Evolutionary conservation across 37 sponge, comb jelly and placozoan species (phyloP), one percentile per base, ranked within the genome.

Genomic region (Hormiphora californensis): DNA sequence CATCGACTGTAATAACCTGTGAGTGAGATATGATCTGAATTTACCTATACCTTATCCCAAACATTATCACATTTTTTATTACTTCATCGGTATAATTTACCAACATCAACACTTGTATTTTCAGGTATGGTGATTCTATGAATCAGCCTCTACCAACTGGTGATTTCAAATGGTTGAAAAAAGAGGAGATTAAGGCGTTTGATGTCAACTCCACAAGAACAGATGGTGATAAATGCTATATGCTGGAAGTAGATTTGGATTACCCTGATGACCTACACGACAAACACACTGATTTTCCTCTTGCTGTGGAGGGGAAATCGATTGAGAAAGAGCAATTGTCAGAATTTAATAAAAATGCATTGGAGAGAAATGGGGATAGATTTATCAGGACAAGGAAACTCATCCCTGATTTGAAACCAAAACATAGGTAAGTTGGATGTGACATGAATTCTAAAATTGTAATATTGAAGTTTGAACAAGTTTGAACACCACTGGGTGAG

Each of bases 41-140:
- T n/a, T n/a, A n/a, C n/a, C n/a, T n/a, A n/a, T n/a, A n/a, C n/a
- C n/a, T n/a, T n/a, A n/a, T n/a, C n/a, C n/a, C n/a, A n/a, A n/a
- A n/a, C n/a, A n/a, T n/a, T n/a, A n/a, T n/a, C n/a, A n/a, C n/a
- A n/a, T n/a, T n/a, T n/a, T n/a, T n/a, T n/a, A n/a, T n/a, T n/a
- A n/a, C n/a, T n/a, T n/a, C n/a, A n/a, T n/a, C n/a, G n/a, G n/a
- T n/a, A n/a, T n/a, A n/a, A n/a, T n/a, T n/a, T n/a, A n/a, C n/a
- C n/a, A n/a, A n/a, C n/a, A n/a, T n/a, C n/a, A n/a, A n/a, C n/a
- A n/a, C n/a, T n/a, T n/a, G n/a, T n/a, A n/a, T n/a, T n/a, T n/a
- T n/a, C n/a, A n/a, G n/a, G n/a, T 81, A 81, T 28, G 85, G 85
- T 32, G 49, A 30, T 28, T 41, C 85, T 15, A 81, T 81, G 85